Percentiles rank a stretch among this genome's conserved stretches.
These are phyloP conservation scores for Microcebus griseorufus DNA, from an alignment of 2,113 vertebrate species.

Conservation along the genomic window DNA sequence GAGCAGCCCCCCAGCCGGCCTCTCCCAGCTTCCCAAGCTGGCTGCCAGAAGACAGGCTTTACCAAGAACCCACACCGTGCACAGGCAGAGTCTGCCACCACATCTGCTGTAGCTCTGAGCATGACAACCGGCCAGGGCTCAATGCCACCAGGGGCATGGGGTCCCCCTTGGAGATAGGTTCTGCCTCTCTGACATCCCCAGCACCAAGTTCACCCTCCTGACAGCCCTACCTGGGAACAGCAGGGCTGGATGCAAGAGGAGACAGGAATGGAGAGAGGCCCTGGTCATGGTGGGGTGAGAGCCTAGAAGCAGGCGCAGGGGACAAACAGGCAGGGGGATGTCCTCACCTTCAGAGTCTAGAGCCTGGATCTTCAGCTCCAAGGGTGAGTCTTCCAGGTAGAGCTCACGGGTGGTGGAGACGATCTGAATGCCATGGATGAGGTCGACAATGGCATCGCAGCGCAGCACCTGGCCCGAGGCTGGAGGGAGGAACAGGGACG, in stretches of 20 bases:
- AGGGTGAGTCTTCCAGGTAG: slow-evolving; percentile 95
- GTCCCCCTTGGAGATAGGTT: neutral
- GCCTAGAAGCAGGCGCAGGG: too few species aligned
- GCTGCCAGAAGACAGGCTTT: neutral
- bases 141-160: fast-evolving
- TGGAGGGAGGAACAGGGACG: slow-evolving; percentile 51
- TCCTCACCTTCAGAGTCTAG: slow-evolving; percentile 95
- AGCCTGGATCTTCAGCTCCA: slow-evolving; percentile 93
- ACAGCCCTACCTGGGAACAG: too few species aligned
- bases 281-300: neutral
- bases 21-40: neutral
- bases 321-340: fast-evolving
- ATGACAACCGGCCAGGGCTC: neutral
- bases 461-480: slow-evolving; percentile 95
- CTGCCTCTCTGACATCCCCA: fast-evolving
- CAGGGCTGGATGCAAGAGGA: fast-evolving
- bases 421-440: slow-evolving; percentile 93
- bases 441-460: slow-evolving; percentile 95
- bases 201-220: neutral
- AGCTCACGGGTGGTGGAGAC: slow-evolving; percentile 97
- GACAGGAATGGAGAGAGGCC: fast-evolving
- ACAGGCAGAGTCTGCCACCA: neutral
- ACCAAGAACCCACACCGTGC: too few species aligned
- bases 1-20: neutral
- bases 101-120: too few species aligned